phyloP scores from a whole-genome alignment of 2,888 invertebrate genomes.

The Scaptomyza tumidula region DNA sequence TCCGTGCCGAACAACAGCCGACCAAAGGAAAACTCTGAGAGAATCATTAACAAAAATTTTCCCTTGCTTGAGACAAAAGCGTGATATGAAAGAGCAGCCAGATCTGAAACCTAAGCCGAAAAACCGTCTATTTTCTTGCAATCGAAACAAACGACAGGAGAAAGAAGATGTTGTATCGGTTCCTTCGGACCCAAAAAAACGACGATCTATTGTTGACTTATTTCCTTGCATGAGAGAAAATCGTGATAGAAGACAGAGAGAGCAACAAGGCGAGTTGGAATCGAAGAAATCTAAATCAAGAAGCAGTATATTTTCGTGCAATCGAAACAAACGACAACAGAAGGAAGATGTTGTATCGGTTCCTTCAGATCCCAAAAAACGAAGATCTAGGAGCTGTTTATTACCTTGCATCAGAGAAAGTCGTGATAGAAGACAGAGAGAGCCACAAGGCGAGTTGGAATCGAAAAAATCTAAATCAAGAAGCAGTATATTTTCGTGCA shows the following conservation, averaged over 20 bases:
- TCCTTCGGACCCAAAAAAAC: too few species aligned
- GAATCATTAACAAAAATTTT: not conserved
- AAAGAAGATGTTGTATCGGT: not conserved
- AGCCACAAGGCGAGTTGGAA: not conserved
- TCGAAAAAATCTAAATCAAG: not conserved
- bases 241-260: not conserved
- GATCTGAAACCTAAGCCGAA: not conserved
- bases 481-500: not conserved
- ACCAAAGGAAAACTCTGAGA: not conserved
- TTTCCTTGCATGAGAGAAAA: not conserved
- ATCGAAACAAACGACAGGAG: not conserved
- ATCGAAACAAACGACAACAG: not conserved
- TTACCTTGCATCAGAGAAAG: not conserved
- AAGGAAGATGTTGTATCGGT: not conserved
- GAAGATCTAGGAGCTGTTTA: too few species aligned
- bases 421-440: not conserved
- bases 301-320: not conserved
- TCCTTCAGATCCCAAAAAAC: too few species aligned
- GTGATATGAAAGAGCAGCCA: not conserved
- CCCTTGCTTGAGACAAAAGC: not conserved
- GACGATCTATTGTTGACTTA: too few species aligned
- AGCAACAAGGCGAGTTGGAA: not conserved
- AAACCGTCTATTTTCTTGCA: not conserved
- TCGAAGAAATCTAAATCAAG: not conserved
- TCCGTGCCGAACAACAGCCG: not conserved